Conservation (phyloP, 2,888 invertebrate species). For the Ophioninae sp. region DNA sequence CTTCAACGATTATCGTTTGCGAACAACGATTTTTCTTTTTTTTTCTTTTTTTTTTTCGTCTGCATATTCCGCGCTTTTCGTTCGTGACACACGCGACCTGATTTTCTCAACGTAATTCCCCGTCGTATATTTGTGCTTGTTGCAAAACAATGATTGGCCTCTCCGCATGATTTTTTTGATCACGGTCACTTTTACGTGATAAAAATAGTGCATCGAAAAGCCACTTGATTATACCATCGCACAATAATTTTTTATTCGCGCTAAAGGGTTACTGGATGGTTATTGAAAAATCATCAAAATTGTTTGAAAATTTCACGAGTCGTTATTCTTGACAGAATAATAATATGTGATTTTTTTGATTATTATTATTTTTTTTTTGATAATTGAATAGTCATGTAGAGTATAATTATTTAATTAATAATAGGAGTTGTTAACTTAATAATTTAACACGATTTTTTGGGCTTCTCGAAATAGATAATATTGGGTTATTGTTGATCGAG, state of each 20-base stretch:
- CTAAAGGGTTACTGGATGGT: too few species aligned
- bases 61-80: slow-evolving; percentile 6
- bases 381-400: too few species aligned
- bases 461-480: too few species aligned
- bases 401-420: too few species aligned
- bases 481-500: too few species aligned
- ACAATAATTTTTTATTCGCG: neutral
- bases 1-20: neutral
- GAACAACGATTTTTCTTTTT: too few species aligned
- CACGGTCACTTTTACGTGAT: neutral
- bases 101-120: slow-evolving; percentile 1
- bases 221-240: neutral
- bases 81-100: slow-evolving; percentile 26
- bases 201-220: neutral
- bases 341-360: neutral
- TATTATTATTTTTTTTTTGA: too few species aligned
- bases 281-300: too few species aligned
- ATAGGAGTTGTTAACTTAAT: too few species aligned
- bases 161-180: neutral
- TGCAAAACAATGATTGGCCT: neutral
- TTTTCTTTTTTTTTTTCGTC: slow-evolving; percentile 4
- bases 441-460: too few species aligned
- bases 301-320: too few species aligned
- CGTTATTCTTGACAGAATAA: neutral
- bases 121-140: slow-evolving; percentile 5